Base-by-base conservation (phyloP, 2,888 invertebrate species). In the Exocentrus adspersus region DNA sequence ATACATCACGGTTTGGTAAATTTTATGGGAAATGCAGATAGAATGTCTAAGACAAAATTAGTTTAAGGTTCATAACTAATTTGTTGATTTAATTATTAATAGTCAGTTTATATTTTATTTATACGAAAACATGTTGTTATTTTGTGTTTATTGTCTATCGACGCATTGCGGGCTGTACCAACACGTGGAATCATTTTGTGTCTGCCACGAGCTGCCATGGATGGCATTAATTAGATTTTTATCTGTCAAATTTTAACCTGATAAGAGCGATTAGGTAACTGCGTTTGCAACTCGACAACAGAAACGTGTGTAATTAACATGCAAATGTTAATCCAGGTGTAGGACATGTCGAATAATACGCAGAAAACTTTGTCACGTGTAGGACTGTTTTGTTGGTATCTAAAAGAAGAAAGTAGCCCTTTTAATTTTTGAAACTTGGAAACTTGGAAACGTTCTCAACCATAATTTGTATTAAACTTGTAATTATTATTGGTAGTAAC, bases 231-330 rank as follows among this genome's bases (percentile, higher is more conserved):
- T 74, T 73, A 70, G 73, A 74, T 74, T 76, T 75, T 74, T 74
- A 74, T 76, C 74, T 72, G 63, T 64, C 73, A 64, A 65, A 72
- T 63, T 65, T 68, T 68, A 65, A 68, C 54, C 57, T 56, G 68
- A 70, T 72, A 69, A 66, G 66, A 43, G 60, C 45, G 51, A 57
- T 62, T 54, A 62, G 68, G 60, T 64, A 64, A 65, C 63, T 64
- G 60, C 68, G 68, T 67, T 62, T 65, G 68, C 69, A 64, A 62
- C 65, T 64, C 68, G 41, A 64, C 68, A 63, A n/a, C n/a, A n/a
- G n/a, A n/a, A 65, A 70, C 64, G 62, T 65, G 68, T 64, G 73
- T 74, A 76, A 78, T 78, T 76, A 78, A 77, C 75, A 75, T 77
- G 76, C 76, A 77, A 78, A 77, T 78, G 71, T 66, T 68, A 62